Base-by-base conservation (phyloP, 1,140 invertebrate genomes). In the Drosophila arizonae region DNA sequence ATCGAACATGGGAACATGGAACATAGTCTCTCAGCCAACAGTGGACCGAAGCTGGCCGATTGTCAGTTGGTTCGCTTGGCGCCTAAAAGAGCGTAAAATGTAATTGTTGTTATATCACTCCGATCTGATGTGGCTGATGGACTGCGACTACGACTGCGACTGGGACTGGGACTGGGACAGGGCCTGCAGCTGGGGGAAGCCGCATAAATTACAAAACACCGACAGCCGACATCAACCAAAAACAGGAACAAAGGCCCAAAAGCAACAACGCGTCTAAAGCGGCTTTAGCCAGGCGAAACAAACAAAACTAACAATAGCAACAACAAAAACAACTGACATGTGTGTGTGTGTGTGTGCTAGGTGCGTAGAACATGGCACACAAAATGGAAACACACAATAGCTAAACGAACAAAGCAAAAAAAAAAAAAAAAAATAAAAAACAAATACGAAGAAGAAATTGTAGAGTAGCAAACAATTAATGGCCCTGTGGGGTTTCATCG, bases 181-280 rank as follows among this genome's bases (percentile, higher is more conserved):
- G 33, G 33, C 6, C 11, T 45, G 50, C 13, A 21, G 65, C 3
- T 36, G 30, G n/a, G 45, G 48, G 84, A 87, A 87, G 84, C 84
- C 84, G 79, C 84, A 88, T 87, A 88, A 87, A 87, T 87, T 87
- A 76, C 81, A 76, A 39, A 80, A 76, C 73, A 85, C 81, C 84
- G 70, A 56, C 61, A 60, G 52, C 68, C 36, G 36, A 61, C 64
- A 81, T 70, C 81, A 72, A 72, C 74, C 74, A 55, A 74, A 85
- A 85, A 33, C 21, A 50, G 48, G 57, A 63, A 68, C 51, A 70
- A 74, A 69, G 43, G 66, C 65, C 75, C 72, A 70, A 77, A 74
- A 70, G 65, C 65, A 69, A 71, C 80, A 76, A 77, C 61, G 69
- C 77, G 76, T 77, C 74, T 64, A 85, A 85, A 85, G 81, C 81